Percentiles rank a stretch among this genome's conserved stretches.
These are phyloP conservation scores for Phyllostomus hastatus DNA, from an alignment of 2,113 vertebrate genomes.

Conservation along the genomic window DNA sequence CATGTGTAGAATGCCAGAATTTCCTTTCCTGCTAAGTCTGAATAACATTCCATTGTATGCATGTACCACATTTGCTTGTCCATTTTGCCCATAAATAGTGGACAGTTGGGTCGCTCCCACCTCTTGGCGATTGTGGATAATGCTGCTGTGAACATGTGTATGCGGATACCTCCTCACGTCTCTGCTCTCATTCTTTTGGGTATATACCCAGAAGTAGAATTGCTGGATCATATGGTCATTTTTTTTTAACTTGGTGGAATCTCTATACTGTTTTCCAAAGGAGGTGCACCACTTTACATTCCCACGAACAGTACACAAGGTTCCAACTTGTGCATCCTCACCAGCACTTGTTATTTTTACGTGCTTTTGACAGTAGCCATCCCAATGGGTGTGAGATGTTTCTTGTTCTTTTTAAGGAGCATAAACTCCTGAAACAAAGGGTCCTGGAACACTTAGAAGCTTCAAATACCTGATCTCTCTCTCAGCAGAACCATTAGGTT, in stretches of 20 bases:
- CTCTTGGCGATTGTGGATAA: fast-evolving
- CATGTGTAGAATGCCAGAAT: no score
- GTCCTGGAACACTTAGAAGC: neutral
- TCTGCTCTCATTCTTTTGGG: neutral
- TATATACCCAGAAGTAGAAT: neutral
- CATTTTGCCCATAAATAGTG: neutral
- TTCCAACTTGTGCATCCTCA: neutral
- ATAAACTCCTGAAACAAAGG: neutral
- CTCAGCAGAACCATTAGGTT: neutral
- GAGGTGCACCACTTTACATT: neutral
- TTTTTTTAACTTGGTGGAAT: neutral
- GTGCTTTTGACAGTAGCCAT: neutral
- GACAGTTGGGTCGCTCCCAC: neutral
- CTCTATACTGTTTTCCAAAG: neutral
- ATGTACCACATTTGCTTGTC: neutral
- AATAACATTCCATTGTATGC: neutral
- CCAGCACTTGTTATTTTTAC: neutral
- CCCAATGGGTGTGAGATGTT: no score
- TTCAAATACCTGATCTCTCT: neutral
- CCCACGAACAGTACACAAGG: no score
- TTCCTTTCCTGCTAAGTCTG: neutral
- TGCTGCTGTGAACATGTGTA: neutral
- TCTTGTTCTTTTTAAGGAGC: neutral
- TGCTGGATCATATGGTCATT: neutral
- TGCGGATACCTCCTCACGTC: no score